These are phyloP conservation scores for Egretta garzetta DNA, from an alignment of 2,113 vertebrate species.

Conservation along the genomic window DNA sequence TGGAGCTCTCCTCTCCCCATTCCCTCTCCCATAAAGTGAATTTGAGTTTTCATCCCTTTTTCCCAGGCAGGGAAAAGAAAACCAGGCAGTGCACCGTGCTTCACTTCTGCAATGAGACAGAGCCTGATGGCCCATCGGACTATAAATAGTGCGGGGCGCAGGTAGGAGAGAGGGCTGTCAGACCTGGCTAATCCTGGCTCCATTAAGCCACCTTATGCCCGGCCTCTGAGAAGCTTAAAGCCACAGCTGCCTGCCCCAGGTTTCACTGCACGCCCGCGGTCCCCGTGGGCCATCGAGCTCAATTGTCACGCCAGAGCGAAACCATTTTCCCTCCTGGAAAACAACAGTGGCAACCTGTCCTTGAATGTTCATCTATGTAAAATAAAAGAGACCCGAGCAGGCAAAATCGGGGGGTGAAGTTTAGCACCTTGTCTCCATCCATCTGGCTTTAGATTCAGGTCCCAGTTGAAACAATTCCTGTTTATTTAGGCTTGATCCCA, in stretches of 20 bases:
- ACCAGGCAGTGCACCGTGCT: not conserved
- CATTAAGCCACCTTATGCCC: not conserved
- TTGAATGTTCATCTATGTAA: not conserved
- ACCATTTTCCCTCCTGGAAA: not conserved
- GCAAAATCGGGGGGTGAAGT: not conserved
- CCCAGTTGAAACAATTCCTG: not conserved
- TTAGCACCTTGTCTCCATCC: not conserved
- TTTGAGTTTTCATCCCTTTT: not conserved
- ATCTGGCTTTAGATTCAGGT: not conserved
- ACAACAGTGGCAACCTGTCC: fast-evolving
- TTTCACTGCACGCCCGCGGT: fast-evolving
- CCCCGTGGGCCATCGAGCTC: not conserved
- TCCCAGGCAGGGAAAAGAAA: not conserved
- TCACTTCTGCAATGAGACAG: not conserved
- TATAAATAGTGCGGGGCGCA: conserved; percentile 36
- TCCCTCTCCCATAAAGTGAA: not conserved
- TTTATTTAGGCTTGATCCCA: not conserved
- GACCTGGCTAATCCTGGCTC: conserved; percentile 35
- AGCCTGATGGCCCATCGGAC: not conserved
- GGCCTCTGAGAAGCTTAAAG: not conserved
- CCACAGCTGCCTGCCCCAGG: not conserved
- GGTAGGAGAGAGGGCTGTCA: not conserved
- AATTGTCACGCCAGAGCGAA: fast-evolving
- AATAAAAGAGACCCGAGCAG: not conserved
- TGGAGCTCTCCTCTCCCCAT: not conserved